Base-by-base conservation (phyloP, 2,888 invertebrate species). In the Malacosoma neustria region DNA sequence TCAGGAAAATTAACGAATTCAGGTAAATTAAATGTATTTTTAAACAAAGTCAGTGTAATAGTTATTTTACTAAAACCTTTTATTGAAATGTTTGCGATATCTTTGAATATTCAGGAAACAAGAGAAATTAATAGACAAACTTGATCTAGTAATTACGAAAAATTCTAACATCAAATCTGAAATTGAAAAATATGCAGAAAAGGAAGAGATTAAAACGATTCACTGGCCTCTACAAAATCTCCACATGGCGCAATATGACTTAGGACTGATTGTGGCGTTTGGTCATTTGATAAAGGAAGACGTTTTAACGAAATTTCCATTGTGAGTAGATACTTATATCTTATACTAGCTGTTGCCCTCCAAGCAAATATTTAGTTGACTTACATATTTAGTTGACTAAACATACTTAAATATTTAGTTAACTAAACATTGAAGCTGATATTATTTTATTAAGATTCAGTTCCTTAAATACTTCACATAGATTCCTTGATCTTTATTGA, bases 201-300 rank as follows among this genome's bases (percentile, higher is more conserved):
- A 88, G 12, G 80, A 91, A 53, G 80, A 89, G 29, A 76, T 95
- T 13, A 63, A 64, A 11, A 61, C 91, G 11, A 86, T 91, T 49
- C 63, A 85, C 41, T 97, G 96, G 96, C 92, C 92, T 2, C 63
- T 87, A 35, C 49, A 73, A 14, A 47, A 68, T 30, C 56, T 87
- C 30, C 47, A 61, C 5, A 54, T 79, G 35, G 61, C 68, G 9
- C 73, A 87, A 36, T 97, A 92, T 81, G 92, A 98, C 64, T 74
- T 98, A 41, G 98, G 98, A 3, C 77, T 98, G 34, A 94, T 98
- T 14, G 96, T 95, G 1, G 97, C 98, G 0, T 98, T 98, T 87
- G 98, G 98, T 0, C 92, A 96, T 63, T 82, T 98, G 42, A 95
- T 98, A 56, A 96, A 96, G 30, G 79, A 88, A 46, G 66, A 87